Percentiles rank a stretch among this genome's conserved stretches.
Evolutionary conservation across 2,797 vertebrate genomes (phyloP).

Genomic region (Dermochelys coriacea): DNA sequence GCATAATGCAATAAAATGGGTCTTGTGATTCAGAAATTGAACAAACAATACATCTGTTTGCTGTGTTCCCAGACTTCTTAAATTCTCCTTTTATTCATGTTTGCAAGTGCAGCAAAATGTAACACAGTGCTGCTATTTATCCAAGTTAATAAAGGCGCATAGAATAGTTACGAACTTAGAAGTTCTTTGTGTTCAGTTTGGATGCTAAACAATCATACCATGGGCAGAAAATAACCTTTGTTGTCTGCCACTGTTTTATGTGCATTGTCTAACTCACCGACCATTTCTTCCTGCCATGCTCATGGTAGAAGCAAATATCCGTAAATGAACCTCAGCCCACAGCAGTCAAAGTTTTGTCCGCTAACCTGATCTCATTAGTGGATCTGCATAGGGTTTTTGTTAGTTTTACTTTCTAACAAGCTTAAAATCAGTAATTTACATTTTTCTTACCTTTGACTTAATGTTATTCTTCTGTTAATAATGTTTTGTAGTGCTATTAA

Average conservation of each 20-base stretch:
- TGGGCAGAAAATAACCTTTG: constrained; percentile 29
- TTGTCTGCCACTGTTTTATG: neutral
- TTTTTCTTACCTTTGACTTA: neutral
- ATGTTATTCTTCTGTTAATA: neutral
- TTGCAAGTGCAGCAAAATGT: neutral
- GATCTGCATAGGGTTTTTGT: neutral
- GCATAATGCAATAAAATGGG: neutral
- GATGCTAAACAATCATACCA: neutral
- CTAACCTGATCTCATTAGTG: neutral
- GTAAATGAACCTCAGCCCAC: neutral
- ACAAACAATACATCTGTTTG: neutral
- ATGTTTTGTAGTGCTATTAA: neutral
- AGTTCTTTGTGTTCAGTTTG: constrained; percentile 5
- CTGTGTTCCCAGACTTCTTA: neutral
- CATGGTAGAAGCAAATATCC: neutral
- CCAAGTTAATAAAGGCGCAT: neutral
- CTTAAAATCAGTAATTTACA: neutral
- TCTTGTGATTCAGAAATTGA: neutral
- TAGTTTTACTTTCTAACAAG: neutral
- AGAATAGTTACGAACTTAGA: neutral
- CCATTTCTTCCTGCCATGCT: neutral
- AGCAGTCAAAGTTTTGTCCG: neutral
- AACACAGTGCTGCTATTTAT: neutral
- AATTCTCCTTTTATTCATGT: neutral
- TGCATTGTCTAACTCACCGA: constrained; percentile 23